phyloP scores from a whole-genome alignment of 2,888 invertebrate species.

The Acronicta alni region DNA sequence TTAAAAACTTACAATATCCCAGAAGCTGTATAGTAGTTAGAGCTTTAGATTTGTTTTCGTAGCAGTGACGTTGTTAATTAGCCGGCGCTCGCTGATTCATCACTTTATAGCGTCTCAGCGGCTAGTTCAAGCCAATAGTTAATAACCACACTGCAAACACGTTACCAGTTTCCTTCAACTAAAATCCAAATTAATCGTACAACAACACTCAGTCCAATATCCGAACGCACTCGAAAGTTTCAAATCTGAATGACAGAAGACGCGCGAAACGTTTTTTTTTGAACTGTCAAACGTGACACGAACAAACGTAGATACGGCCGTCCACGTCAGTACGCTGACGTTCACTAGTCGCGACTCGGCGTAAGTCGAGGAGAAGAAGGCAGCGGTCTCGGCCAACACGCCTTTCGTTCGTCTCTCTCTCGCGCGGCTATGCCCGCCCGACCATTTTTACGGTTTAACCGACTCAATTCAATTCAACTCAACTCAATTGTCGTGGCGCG shows the following conservation, averaged over 20 bases:
- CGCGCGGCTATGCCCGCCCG: slow-evolving; percentile 84
- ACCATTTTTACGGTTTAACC: slow-evolving; percentile 88
- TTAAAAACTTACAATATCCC: slow-evolving; percentile 80
- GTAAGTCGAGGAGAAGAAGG: slow-evolving; percentile 88
- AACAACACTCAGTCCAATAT: slow-evolving; percentile 70
- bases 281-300: slow-evolving; percentile 77
- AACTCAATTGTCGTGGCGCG: slow-evolving; percentile 89
- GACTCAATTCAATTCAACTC: slow-evolving; percentile 89
- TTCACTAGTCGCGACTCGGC: slow-evolving; percentile 87
- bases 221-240: slow-evolving; percentile 80
- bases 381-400: slow-evolving; percentile 88
- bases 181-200: slow-evolving; percentile 58
- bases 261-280: slow-evolving; percentile 86
- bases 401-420: slow-evolving; percentile 88
- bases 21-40: slow-evolving; percentile 68
- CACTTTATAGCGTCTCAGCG: slow-evolving; percentile 86
- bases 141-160: slow-evolving; percentile 78
- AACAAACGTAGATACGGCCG: slow-evolving; percentile 77
- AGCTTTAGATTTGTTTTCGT: slow-evolving; percentile 84
- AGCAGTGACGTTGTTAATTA: slow-evolving; percentile 85
- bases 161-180: slow-evolving; percentile 62
- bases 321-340: slow-evolving; percentile 86
- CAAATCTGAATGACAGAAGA: slow-evolving; percentile 77
- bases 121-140: slow-evolving; percentile 79
- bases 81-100: slow-evolving; percentile 88